A percentile compares a stretch with the other conserved stretches of the same genome.
phyloP scores from a whole-genome alignment of 2,797 vertebrate species.

The Lophius americanus region DNA sequence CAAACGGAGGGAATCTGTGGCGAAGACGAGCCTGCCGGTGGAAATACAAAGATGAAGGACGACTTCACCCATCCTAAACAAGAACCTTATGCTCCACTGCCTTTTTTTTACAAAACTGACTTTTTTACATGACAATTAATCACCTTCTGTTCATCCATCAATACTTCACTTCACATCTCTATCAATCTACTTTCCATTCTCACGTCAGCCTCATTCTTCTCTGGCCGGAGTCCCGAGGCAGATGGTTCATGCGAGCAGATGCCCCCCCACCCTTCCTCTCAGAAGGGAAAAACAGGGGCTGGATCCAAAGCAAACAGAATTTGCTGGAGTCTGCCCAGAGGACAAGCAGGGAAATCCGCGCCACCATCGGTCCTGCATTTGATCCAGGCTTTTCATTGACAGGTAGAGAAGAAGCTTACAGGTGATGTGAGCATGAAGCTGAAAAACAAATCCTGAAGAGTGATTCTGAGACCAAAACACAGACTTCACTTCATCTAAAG shows the following conservation, averaged over 20 bases:
- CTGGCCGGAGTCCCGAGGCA: constrained; percentile 73
- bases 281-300: constrained; percentile 60
- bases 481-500: background rate
- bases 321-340: constrained; percentile 49
- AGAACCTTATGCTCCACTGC: constrained; percentile 42
- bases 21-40: constrained; percentile 66
- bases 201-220: constrained; percentile 45
- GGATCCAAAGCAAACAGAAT: constrained; percentile 73
- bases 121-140: background rate
- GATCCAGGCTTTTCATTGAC: constrained; percentile 27
- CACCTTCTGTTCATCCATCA: constrained; percentile 20
- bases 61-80: constrained; percentile 55
- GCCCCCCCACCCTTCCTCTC: constrained; percentile 63
- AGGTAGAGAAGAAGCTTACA: constrained; percentile 19
- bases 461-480: background rate
- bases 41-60: constrained; percentile 56
- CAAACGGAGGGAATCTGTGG: constrained; percentile 52
- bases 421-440: constrained; percentile 2
- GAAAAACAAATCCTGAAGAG: too few relatives aligned
- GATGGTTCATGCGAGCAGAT: constrained; percentile 76
- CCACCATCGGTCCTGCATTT: constrained; percentile 55
- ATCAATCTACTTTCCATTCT: constrained; percentile 4
- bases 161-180: constrained; percentile 8
- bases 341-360: constrained; percentile 37
- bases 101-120: background rate